These are phyloP conservation scores for Cathartes aura DNA, from an alignment of 2,113 vertebrate genomes.

Conservation along the genomic window DNA sequence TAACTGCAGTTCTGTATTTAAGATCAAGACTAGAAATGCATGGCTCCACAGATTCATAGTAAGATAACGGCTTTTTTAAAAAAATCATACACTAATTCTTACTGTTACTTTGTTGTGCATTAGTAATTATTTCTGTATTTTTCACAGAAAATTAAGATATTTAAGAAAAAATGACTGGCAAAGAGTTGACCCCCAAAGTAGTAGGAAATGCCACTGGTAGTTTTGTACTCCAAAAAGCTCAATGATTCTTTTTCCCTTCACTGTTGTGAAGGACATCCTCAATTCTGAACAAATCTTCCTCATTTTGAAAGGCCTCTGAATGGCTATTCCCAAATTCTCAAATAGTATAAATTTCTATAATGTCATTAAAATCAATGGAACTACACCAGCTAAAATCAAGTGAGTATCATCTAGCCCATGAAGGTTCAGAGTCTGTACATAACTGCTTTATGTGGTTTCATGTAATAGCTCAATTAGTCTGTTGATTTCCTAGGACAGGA, in stretches of 20 bases:
- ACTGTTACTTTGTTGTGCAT: not conserved
- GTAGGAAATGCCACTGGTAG: not conserved
- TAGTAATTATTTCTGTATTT: not conserved
- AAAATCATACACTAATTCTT: not conserved
- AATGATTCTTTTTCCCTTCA: not conserved
- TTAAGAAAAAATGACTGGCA: not conserved
- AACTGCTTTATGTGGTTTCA: not conserved
- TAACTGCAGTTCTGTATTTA: not conserved
- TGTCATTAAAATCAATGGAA: not conserved
- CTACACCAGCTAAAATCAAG: not conserved
- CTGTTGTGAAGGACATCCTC: not conserved
- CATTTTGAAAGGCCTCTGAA: not conserved
- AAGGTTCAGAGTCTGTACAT: not conserved
- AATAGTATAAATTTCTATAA: not conserved
- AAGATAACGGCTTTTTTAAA: not conserved
- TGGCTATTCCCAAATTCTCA: not conserved
- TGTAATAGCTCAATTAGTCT: not conserved
- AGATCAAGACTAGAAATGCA: not conserved
- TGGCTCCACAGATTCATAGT: not conserved
- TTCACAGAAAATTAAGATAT: not conserved
- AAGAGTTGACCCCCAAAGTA: not conserved
- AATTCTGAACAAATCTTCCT: not conserved
- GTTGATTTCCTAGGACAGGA: not conserved
- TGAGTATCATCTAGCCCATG: not conserved
- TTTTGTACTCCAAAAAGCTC: not conserved